Percentiles rank a stretch among this genome's conserved stretches.
Conservation (phyloP, 2,888 invertebrate species). For the Rhorus exstirpatorius region DNA sequence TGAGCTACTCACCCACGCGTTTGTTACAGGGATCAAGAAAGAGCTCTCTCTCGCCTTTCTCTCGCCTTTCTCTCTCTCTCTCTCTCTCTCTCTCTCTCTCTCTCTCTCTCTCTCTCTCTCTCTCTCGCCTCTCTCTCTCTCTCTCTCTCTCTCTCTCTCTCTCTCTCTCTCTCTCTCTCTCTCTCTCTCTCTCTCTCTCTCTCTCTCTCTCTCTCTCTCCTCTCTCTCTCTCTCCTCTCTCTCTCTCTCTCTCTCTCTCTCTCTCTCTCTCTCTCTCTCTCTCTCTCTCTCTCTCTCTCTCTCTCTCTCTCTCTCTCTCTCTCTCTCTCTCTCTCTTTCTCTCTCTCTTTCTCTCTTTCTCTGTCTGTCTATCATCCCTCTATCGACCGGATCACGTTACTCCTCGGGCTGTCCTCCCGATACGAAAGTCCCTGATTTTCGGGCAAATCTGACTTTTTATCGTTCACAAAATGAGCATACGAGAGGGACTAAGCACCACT, state of each 20-base stretch:
- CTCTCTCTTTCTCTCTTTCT: neutral
- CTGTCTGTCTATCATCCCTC: neutral
- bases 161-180: neutral
- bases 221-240: neutral
- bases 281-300: neutral
- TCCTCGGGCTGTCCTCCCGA: conserved; percentile 77
- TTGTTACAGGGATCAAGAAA: conserved; percentile 45
- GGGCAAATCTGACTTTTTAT: conserved; percentile 83
- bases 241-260: neutral
- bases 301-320: too few species aligned
- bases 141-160: neutral
- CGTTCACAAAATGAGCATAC: conserved; percentile 60
- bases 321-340: neutral
- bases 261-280: neutral
- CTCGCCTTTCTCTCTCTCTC: neutral
- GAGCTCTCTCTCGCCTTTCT: neutral
- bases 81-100: neutral
- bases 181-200: neutral
- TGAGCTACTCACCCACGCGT: conserved; percentile 40
- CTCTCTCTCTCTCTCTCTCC: neutral
- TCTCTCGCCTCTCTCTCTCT: neutral
- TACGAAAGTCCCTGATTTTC: conserved; percentile 82
- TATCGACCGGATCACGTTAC: conserved; percentile 58
- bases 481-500: conserved; percentile 58
- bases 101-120: too few species aligned